Conservation (phyloP, 2,113 vertebrate species). For the Panurus biarmicus region DNA sequence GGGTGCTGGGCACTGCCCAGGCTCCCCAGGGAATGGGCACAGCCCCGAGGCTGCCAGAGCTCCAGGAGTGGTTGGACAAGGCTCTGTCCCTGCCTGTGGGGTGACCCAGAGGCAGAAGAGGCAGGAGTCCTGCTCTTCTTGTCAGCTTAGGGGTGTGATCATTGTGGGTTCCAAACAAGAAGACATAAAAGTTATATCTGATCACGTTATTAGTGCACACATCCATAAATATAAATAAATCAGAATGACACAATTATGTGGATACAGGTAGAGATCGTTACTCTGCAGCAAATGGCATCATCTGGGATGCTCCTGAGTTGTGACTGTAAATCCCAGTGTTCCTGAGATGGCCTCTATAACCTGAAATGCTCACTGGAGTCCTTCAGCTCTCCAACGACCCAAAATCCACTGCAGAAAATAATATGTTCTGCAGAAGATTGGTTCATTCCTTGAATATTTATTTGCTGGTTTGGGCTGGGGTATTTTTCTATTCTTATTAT, state of each 20-base stretch:
- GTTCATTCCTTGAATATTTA: background rate
- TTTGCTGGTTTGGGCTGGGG: background rate
- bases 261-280: background rate
- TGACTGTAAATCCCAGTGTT: background rate
- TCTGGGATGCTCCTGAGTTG: background rate
- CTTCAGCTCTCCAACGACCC: background rate
- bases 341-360: background rate
- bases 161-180: background rate
- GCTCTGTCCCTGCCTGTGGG: background rate
- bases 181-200: background rate
- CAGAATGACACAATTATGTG: background rate
- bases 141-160: background rate
- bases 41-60: background rate
- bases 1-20: background rate
- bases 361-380: background rate
- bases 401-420: background rate
- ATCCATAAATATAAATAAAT: background rate
- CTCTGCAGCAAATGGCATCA: background rate
- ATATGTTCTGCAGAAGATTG: background rate
- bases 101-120: background rate
- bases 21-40: background rate
- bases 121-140: background rate
- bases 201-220: background rate
- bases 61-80: rapidly evolving
- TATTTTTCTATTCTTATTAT: background rate